A percentile compares a stretch with the other conserved stretches of the same genome.
Evolutionary conservation across 2,797 vertebrate species (phyloP).

Genomic region (Chloroceryle inda): DNA sequence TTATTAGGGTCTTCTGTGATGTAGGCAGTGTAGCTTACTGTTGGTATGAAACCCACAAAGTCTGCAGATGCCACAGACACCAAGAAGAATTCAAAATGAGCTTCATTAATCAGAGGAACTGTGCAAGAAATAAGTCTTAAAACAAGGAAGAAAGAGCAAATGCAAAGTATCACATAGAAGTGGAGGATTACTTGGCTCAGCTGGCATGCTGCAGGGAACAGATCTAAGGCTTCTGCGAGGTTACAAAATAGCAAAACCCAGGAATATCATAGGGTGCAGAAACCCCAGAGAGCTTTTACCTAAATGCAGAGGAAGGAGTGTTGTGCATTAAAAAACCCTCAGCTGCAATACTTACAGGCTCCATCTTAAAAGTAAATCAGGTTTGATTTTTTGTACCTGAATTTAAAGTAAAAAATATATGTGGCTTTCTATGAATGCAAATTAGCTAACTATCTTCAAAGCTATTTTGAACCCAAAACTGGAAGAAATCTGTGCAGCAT

Average conservation of each 20-base stretch:
- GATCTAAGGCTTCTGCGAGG: not conserved
- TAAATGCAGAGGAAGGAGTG: not conserved
- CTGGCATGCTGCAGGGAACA: not conserved
- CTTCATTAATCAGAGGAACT: not conserved
- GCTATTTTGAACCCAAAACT: not conserved
- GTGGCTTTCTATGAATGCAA: not conserved
- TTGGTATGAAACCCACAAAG: not conserved
- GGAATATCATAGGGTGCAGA: not conserved
- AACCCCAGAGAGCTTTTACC: not conserved
- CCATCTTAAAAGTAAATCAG: not conserved
- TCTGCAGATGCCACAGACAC: not conserved
- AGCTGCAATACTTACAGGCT: not conserved
- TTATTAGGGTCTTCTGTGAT: not conserved
- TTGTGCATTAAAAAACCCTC: not conserved
- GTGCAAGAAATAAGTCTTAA: not conserved
- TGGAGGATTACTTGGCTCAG: not conserved
- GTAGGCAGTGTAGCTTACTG: not conserved
- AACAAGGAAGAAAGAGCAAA: not conserved
- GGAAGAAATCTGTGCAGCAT: not conserved
- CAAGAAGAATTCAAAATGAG: not conserved
- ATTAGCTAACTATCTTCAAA: not conserved
- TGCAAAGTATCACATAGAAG: not conserved
- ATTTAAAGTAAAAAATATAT: not conserved
- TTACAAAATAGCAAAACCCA: not conserved
- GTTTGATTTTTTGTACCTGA: not conserved